Evolutionary conservation across 2,888 invertebrate genomes (phyloP), one percentile per base, ranked within the genome.

Genomic region (Epinotia demarniana): DNA sequence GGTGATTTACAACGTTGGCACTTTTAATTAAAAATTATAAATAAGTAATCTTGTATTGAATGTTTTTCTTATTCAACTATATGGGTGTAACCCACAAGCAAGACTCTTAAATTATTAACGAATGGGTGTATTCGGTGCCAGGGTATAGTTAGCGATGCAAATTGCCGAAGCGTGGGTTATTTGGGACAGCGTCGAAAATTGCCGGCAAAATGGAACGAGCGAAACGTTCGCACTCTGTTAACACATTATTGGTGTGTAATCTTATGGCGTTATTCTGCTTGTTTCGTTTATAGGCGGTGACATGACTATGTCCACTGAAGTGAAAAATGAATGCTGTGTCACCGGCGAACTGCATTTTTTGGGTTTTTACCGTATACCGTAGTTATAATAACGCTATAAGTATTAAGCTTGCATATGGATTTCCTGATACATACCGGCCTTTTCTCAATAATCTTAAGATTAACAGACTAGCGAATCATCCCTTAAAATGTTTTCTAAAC

Each of bases 141-240:
- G 70, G 9, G 69, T 46, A 46, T 67, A 67, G 69, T 69, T 69
- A 69, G 60, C 46, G 23, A 69, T 69, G 69, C 69, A 49, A 71
- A 71, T 71, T 53, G 16, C 23, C 62, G 57, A 11, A 46, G 60
- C 69, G 69, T 69, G 69, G 69, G 69, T 69, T 69, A 60, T 60
- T 60, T 58, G 58, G 69, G 27, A 58, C 69, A 60, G 46, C 57
- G 57, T 57, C 69, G 69, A 60, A 68, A 69, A 69, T 69, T 60
- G 46, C 23, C 69, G 23, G 60, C 57, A 60, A 69, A 68, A 58
- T 68, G 66, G 66, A 53, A 67, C 69, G 18, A n/a, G 43, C 46
- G 23, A 16, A 69, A 60, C 46, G 64, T 49, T 64, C 18, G 64
- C 57, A 8, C 39, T 58, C 23, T 16, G 58, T 69, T 68, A 68